Evolutionary conservation across 2,797 vertebrate genomes (phyloP), one percentile per base, ranked within the genome.

Genomic region (Sphenodon punctatus): DNA sequence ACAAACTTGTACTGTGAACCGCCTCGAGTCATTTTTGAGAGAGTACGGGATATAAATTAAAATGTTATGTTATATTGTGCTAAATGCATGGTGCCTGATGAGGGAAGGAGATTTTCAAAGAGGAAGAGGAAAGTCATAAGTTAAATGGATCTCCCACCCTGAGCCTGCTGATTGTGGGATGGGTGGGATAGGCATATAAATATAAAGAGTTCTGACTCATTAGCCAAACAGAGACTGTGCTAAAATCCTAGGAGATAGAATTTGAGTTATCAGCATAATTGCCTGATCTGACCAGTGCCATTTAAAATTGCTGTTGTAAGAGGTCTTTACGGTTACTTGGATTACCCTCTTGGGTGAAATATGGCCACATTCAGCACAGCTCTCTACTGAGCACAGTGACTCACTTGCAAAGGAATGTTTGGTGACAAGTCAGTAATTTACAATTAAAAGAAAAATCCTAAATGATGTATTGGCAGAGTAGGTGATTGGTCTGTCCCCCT

Each of bases 401-500:
- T 78, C 43, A 77, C 34, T 56, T 86, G 71, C 66, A 75, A 86
- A 55, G 30, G 68, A 73, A 23, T 46, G 2, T 59, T 63, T 81
- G 58, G 88, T 66, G 56, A 63, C n/a, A n/a, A 51, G 56, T 70
- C 51, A 27, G 0, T 80, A 68, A 85, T 25, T 78, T 76, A 74
- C 11, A 32, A 70, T 73, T 63, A 64, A 70, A 75, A 86, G 69
- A 67, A 48, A 78, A 63, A 61, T 68, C 58, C 88, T 39, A 36
- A 27, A 32, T 59, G 14, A 63, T 45, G 78, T 49, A 82, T n/a
- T 83, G 49, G 34, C 66, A 51, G 13, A 82, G 68, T 17, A 39
- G 45, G 12, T 10, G 34, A 72, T 71, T 84, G 73, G 61, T 87
- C 81, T 30, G n/a, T 45, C 85, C 84, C 80, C 86, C 91, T 66